A percentile compares a stretch with the other conserved stretches of the same genome.
phyloP scores from a whole-genome alignment of 1,140 invertebrate species.

The Drosophila ercepeae region DNA sequence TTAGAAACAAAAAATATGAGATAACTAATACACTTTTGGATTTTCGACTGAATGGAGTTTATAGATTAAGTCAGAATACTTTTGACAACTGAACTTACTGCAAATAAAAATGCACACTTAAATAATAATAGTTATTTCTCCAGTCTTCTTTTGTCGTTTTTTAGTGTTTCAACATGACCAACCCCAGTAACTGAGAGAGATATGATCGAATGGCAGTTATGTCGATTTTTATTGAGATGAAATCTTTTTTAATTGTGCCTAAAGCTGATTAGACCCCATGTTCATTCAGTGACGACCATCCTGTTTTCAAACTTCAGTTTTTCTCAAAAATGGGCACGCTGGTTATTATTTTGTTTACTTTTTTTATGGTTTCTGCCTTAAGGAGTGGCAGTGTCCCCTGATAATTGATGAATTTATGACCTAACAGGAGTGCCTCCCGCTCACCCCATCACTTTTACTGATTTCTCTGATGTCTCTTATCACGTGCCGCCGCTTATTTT shows the following conservation, averaged over 20 bases:
- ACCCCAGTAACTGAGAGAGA: constrained; percentile 6
- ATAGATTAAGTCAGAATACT: neutral
- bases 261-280: constrained; percentile 2
- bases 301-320: constrained; percentile 11
- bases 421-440: neutral
- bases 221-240: constrained; percentile 22
- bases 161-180: constrained; percentile 1
- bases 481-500: constrained; percentile 13
- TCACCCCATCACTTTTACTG: constrained; percentile 24
- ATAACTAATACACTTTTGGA: constrained; percentile 31
- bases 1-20: constrained; percentile 6
- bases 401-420: constrained; percentile 44
- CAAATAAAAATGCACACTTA: neutral
- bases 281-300: constrained; percentile 18
- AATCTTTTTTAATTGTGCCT: constrained; percentile 32
- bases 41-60: neutral
- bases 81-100: constrained; percentile 5
- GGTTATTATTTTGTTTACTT: constrained; percentile 20
- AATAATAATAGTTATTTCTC: too few species aligned
- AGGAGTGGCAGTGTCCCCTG: constrained; percentile 30
- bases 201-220: constrained; percentile 7
- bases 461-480: constrained; percentile 28
- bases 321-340: constrained; percentile 5
- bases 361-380: neutral
- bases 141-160: too few species aligned